Evolutionary conservation across 2,888 invertebrate genomes (phyloP).

Genomic region (Elgonia sp.): DNA sequence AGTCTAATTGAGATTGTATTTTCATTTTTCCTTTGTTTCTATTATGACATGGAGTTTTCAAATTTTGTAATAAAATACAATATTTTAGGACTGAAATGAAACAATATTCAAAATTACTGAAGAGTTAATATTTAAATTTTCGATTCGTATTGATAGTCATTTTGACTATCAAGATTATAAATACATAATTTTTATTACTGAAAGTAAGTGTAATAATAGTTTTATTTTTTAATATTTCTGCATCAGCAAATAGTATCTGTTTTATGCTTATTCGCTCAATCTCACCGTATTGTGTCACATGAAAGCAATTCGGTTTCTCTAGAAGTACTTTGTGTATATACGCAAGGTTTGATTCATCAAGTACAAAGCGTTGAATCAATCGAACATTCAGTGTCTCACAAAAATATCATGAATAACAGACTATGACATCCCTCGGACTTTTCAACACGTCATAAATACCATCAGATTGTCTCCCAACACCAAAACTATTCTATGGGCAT

Average conservation of each 20-base stretch:
- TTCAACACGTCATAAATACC: slow-evolving; percentile 56
- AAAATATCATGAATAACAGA: slow-evolving; percentile 48
- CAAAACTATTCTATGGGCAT: slow-evolving; percentile 52
- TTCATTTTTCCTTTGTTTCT: too few species aligned
- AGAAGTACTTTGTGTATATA: slow-evolving; percentile 55
- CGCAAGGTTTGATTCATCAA: slow-evolving; percentile 55
- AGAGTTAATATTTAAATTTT: too few species aligned
- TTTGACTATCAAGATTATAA: too few species aligned
- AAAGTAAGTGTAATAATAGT: background rate
- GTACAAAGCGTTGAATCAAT: slow-evolving; percentile 49
- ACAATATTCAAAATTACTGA: too few species aligned
- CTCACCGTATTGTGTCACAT: slow-evolving; percentile 42
- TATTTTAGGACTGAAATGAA: too few species aligned
- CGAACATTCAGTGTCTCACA: slow-evolving; percentile 48
- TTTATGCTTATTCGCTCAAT: slow-evolving; percentile 18
- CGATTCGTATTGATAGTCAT: too few species aligned
- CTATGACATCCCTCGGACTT: slow-evolving; percentile 53
- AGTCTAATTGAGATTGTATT: too few species aligned
- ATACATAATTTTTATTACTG: too few species aligned
- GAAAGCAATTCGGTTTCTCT: slow-evolving; percentile 58
- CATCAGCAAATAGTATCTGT: slow-evolving; percentile 14
- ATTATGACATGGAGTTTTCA: too few species aligned
- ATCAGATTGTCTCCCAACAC: slow-evolving; percentile 37
- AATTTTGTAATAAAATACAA: too few species aligned
- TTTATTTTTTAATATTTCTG: background rate